Evolutionary conservation across 2,797 vertebrate genomes (phyloP).

Genomic region (Argyrosomus regius): DNA sequence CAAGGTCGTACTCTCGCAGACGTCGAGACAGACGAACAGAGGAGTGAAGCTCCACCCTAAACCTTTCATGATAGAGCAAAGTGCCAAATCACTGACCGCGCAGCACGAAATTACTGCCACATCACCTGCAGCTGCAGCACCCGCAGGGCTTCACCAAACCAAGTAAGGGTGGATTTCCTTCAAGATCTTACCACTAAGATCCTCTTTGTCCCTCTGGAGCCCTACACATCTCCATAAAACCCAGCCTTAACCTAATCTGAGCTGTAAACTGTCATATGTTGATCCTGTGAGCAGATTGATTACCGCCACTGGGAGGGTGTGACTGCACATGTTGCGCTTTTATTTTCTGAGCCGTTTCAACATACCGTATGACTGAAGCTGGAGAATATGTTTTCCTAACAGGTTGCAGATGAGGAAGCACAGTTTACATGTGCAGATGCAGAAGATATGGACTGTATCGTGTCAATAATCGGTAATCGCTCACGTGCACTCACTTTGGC

Average conservation of each 20-base stretch:
- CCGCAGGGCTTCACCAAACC: constrained; percentile 16
- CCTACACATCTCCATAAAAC: neutral
- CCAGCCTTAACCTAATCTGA: constrained; percentile 13
- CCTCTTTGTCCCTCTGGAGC: constrained; percentile 20
- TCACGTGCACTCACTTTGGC: constrained; percentile 2
- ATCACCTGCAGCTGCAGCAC: constrained; percentile 71
- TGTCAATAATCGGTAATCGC: constrained; percentile 1
- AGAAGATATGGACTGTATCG: constrained; percentile 17
- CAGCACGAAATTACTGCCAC: constrained; percentile 62
- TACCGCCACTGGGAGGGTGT: constrained; percentile 31
- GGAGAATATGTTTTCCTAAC: constrained; percentile 36
- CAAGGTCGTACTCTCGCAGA: constrained; percentile 10
- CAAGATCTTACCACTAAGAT: constrained; percentile 28
- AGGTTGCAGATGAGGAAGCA: constrained; percentile 52
- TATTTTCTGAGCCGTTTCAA: constrained; percentile 23
- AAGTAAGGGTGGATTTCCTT: constrained; percentile 23
- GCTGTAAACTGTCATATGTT: neutral
- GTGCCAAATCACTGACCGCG: constrained; percentile 64
- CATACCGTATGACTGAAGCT: neutral
- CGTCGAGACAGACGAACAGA: constrained; percentile 42
- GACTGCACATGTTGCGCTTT: constrained; percentile 28
- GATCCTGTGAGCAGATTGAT: constrained; percentile 16
- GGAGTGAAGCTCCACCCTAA: constrained; percentile 57
- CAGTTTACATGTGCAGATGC: constrained; percentile 19
- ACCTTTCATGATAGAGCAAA: constrained; percentile 63